Percentiles rank a stretch among this genome's conserved stretches.
Conservation (phyloP, 2,113 vertebrate genomes). For the Miniopterus natalensis region DNA sequence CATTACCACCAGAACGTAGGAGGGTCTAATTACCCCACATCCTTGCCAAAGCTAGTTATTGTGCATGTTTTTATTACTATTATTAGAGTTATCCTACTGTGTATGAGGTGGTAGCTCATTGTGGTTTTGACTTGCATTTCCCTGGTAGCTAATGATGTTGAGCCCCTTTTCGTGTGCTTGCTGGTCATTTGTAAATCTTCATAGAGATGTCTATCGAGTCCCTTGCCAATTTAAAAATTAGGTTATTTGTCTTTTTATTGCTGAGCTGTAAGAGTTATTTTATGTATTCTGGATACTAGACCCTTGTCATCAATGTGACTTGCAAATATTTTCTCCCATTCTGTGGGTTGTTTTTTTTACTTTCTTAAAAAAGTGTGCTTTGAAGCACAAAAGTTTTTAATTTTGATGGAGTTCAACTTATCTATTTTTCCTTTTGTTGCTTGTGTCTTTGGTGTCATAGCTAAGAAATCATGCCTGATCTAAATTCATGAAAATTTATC, state of each 20-base stretch:
- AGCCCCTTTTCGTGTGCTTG: neutral
- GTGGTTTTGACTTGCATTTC: neutral
- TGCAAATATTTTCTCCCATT: conserved; percentile 21
- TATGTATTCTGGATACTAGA: neutral
- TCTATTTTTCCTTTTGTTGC: conserved; percentile 10
- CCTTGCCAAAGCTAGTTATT: neutral
- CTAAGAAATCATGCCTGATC: neutral
- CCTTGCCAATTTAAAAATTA: conserved; percentile 8
- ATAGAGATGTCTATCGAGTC: neutral
- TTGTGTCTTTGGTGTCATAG: neutral
- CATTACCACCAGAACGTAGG: neutral
- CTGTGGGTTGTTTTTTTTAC: neutral
- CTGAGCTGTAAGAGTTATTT: neutral
- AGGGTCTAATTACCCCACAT: neutral
- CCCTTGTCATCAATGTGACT: neutral
- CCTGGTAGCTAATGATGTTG: neutral
- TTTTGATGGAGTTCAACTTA: conserved; percentile 2
- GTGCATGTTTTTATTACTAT: neutral
- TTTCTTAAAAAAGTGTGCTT: conserved; percentile 21
- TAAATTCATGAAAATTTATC: conserved; percentile 13
- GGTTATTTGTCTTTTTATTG: neutral
- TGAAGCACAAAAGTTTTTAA: neutral
- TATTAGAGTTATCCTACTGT: neutral
- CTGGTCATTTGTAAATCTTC: neutral
- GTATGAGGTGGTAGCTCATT: neutral